Percentiles rank a stretch among this genome's conserved stretches.
Evolutionary conservation across 2,797 vertebrate genomes (phyloP).

Genomic region (Pangasius mekongensis): DNA sequence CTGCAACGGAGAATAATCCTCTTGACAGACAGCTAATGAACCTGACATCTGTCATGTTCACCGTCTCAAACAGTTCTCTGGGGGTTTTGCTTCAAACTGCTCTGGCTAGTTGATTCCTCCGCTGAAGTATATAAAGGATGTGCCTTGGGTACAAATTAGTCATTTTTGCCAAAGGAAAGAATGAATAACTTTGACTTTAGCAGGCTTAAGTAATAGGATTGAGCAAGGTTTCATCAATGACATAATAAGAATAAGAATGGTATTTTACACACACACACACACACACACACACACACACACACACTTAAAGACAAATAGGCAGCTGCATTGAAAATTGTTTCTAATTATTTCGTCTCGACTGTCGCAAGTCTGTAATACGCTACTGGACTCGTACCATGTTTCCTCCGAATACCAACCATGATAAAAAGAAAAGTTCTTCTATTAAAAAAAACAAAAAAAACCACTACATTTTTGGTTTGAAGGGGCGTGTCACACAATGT

Average conservation of each 20-base stretch:
- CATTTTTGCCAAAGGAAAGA: neutral
- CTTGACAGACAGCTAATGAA: constrained; percentile 38
- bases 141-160: constrained; percentile 2
- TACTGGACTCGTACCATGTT: neutral
- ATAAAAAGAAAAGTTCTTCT: neutral
- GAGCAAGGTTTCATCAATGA: neutral
- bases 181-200: neutral
- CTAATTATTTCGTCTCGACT: neutral
- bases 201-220: neutral
- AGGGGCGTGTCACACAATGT: neutral
- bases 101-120: constrained; percentile 10
- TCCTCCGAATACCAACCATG: neutral
- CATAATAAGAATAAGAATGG: neutral
- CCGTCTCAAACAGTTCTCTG: neutral
- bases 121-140: constrained; percentile 6
- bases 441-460: no score
- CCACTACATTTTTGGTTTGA: neutral
- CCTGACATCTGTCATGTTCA: constrained; percentile 30
- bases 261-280: neutral
- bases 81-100: constrained; percentile 3
- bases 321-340: neutral
- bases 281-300: neutral
- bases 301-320: neutral
- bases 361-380: neutral
- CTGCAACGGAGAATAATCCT: constrained; percentile 6